Evolutionary conservation across 2,113 vertebrate genomes (phyloP).

Genomic region (Melospiza melodia): DNA sequence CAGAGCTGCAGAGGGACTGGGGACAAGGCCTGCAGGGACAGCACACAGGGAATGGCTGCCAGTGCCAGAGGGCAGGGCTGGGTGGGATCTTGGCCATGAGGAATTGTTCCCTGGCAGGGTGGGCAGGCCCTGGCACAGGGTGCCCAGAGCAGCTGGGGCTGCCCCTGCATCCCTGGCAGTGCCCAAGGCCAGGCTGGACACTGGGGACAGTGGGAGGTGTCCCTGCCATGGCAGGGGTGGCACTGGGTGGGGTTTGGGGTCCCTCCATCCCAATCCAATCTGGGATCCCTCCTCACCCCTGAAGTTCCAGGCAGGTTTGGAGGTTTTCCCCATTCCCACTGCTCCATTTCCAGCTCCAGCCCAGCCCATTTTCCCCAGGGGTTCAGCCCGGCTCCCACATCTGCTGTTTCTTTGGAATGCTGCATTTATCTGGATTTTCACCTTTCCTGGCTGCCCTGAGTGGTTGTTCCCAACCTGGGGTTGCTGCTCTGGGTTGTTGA

Average conservation of each 20-base stretch:
- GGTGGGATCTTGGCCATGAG: neutral
- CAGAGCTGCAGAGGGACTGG: neutral
- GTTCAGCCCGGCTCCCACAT: neutral
- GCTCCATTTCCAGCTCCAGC: neutral
- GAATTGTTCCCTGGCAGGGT: neutral
- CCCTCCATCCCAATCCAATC: neutral
- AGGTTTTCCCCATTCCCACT: neutral
- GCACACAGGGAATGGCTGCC: neutral
- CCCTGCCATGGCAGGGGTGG: neutral
- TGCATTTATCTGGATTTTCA: neutral
- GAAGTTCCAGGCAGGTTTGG: neutral
- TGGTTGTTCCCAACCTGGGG: neutral
- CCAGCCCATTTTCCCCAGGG: neutral
- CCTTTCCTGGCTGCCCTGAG: neutral
- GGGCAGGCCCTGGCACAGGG: too few species aligned
- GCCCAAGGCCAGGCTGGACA: neutral
- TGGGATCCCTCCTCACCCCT: neutral
- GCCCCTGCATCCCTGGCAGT: neutral
- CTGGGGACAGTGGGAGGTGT: neutral
- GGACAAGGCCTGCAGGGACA: neutral
- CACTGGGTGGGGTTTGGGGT: accelerated
- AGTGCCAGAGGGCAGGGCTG: neutral
- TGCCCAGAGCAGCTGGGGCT: too few species aligned
- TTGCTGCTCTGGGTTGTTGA: neutral
- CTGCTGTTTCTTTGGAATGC: neutral